Evolutionary conservation across 2,888 invertebrate species (phyloP).

Genomic region (Diabrotica balteata): DNA sequence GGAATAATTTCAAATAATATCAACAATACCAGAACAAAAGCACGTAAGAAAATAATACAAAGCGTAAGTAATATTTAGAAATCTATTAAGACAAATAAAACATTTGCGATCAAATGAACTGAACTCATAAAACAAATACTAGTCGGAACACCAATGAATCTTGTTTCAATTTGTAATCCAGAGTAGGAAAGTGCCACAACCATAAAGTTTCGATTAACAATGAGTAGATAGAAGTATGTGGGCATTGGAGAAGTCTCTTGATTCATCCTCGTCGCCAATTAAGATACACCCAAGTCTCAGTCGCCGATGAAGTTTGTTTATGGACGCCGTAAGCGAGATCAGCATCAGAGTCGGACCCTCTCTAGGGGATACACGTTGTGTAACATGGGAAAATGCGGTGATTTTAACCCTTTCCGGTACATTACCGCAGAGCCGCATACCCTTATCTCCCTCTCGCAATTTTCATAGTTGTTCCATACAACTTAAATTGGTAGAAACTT

Average conservation of each 20-base stretch:
- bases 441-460: background rate
- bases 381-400: background rate
- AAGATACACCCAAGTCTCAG: conserved; percentile 50
- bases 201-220: conserved; percentile 47
- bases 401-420: conserved; percentile 1
- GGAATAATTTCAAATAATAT: too few species aligned
- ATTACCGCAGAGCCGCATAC: background rate
- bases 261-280: conserved; percentile 53
- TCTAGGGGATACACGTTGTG: conserved; percentile 8
- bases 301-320: conserved; percentile 47
- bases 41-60: too few species aligned
- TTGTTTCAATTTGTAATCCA: conserved; percentile 43
- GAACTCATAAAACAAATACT: conserved; percentile 20
- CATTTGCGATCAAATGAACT: background rate
- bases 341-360: conserved; percentile 7
- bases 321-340: conserved; percentile 40
- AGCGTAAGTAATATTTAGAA: too few species aligned
- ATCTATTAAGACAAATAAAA: too few species aligned
- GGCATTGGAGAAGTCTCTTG: conserved; percentile 45
- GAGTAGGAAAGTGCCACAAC: conserved; percentile 37
- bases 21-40: too few species aligned
- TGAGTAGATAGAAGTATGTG: conserved; percentile 48
- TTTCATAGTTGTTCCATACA: background rate
- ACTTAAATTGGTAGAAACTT: too few species aligned
- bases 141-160: conserved; percentile 30